Evolutionary conservation across 2,888 invertebrate genomes (phyloP), one percentile per base, ranked within the genome.

Genomic region (Esperia sulphurella): DNA sequence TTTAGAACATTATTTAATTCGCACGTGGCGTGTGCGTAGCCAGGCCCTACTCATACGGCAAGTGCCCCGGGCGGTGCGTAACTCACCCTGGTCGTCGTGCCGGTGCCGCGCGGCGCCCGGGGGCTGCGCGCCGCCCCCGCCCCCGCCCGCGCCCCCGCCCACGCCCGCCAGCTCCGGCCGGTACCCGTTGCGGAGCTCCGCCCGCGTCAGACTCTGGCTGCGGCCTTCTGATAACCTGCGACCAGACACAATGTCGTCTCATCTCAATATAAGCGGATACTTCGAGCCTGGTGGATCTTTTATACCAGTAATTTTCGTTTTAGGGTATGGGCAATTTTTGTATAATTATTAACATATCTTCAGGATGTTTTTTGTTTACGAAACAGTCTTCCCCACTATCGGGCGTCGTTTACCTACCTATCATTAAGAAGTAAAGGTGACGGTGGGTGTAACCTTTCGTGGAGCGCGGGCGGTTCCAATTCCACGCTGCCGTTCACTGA

Each of bases 41-140:
- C 5, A 21, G 21, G 21, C 21, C 21, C 21, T 21, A 21, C 21
- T 21, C 5, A 5, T 21, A 21, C 21, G 21, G 21, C 5, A 21
- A 21, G 21, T 5, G 21, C 5, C 21, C 3, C 21, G 5, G 5
- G 21, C 5, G 21, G 31, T 31, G 10, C 3, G 31, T 38, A 5
- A 54, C 64, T 66, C 62, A 89, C 88, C 83, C 73, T 87, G 88
- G 68, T 89, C 88, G 58, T 88, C 86, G 71, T 81, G 84, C 46
- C 70, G 79, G 41, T 71, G 81, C 35, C 74, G 72, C 51, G 60
- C 51, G 29, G 63, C n/a, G n/a, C n/a, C n/a, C 54, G 41, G 51
- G 54, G 63, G 14, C 9, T 41, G 56, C 14, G n/a, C n/a, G n/a
- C n/a, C n/a, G 59, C 50, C 29, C 50, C 57, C 21, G 50, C 62